phyloP scores from a whole-genome alignment of 2,113 vertebrate species.

The Nicator chloris region DNA sequence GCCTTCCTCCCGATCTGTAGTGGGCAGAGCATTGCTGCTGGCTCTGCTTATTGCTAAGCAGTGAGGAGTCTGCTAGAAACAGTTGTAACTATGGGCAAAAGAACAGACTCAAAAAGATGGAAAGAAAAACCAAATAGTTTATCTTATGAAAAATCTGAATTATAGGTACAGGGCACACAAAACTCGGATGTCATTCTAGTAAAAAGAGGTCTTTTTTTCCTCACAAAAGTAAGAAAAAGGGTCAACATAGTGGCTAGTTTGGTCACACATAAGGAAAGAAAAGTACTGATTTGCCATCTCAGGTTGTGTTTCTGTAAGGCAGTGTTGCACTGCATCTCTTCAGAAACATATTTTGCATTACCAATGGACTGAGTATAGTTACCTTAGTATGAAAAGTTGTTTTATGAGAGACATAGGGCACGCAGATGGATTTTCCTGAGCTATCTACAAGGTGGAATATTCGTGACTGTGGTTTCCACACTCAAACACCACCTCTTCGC shows the following conservation, averaged over 20 bases:
- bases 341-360: not conserved
- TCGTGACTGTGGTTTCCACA: not conserved
- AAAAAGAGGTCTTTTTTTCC: not conserved
- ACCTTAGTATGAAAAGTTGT: not conserved
- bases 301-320: not conserved
- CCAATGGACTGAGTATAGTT: not conserved
- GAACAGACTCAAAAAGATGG: not conserved
- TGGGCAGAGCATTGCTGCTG: not conserved
- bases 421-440: not conserved
- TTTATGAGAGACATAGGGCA: not conserved
- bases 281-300: not conserved
- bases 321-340: not conserved
- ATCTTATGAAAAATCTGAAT: not conserved
- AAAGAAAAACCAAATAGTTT: not conserved
- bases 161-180: not conserved
- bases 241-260: not conserved
- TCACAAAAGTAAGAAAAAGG: not conserved
- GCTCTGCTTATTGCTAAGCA: not conserved
- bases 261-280: not conserved
- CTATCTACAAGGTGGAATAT: not conserved
- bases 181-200: not conserved
- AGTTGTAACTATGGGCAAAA: not conserved
- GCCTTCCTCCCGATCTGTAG: not conserved
- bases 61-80: not conserved
- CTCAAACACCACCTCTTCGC: not conserved